A percentile compares a stretch with the other conserved stretches of the same genome.
These are phyloP conservation scores for Lepidochrysops patricia DNA, from an alignment of 2,888 invertebrate genomes.

Conservation along the genomic window DNA sequence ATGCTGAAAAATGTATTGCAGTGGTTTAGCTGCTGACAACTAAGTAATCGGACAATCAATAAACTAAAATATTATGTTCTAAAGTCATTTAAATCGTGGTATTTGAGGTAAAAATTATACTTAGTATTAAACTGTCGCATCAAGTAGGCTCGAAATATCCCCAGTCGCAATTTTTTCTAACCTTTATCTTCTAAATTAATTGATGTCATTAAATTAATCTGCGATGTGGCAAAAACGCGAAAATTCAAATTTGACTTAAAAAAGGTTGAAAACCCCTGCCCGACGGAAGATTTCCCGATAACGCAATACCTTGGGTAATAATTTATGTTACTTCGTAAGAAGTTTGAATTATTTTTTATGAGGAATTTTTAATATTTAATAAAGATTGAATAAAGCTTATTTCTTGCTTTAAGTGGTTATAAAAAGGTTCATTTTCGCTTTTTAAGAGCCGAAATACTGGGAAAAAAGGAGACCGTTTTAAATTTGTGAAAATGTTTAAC, in stretches of 20 bases:
- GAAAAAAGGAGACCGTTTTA: background rate
- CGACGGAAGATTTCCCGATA: slow-evolving; percentile 25
- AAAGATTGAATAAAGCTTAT: slow-evolving; percentile 9
- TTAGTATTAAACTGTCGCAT: too few species aligned
- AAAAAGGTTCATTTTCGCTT: background rate
- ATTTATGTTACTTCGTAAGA: slow-evolving; percentile 27
- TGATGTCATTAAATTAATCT: slow-evolving; percentile 1
- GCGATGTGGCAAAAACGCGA: background rate
- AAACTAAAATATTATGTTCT: too few species aligned
- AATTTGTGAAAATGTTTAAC: background rate
- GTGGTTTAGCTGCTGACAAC: too few species aligned
- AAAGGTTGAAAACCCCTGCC: background rate
- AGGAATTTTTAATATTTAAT: slow-evolving; percentile 22
- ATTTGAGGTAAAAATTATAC: too few species aligned
- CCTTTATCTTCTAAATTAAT: background rate
- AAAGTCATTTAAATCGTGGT: too few species aligned
- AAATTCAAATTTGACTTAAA: background rate
- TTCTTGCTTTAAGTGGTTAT: background rate
- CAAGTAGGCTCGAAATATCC: background rate
- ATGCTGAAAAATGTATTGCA: too few species aligned
- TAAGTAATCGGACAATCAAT: too few species aligned
- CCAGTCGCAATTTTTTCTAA: background rate
- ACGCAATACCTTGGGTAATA: slow-evolving; percentile 24
- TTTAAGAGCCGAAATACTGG: too few species aligned
- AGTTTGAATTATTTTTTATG: slow-evolving; percentile 21